These are phyloP conservation scores for Pogonocherus hispidulus DNA, from an alignment of 2,888 invertebrate genomes.

Conservation along the genomic window DNA sequence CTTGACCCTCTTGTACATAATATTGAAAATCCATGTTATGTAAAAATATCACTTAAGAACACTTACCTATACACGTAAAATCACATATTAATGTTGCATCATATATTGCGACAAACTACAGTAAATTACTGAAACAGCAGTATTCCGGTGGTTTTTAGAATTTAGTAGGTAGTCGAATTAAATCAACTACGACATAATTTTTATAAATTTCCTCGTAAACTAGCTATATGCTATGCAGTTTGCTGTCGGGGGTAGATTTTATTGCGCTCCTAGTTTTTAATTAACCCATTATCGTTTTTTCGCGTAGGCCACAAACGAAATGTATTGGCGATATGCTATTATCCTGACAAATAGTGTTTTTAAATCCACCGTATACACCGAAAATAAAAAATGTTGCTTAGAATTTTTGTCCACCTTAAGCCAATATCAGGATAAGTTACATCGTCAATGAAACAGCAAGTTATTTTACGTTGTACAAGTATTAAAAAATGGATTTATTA, in stretches of 20 bases:
- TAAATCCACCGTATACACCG: no score
- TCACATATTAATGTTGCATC: not conserved
- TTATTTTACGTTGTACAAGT: no score
- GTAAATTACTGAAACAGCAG: not conserved
- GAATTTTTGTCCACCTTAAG: no score
- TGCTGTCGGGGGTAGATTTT: not conserved
- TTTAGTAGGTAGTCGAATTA: not conserved
- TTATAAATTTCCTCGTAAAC: not conserved
- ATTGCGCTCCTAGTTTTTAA: not conserved
- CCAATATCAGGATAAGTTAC: no score
- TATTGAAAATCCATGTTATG: not conserved
- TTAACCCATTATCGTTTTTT: not conserved
- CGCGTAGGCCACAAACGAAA: not conserved
- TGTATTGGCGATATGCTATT: not conserved
- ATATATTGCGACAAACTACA: not conserved
- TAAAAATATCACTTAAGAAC: no score
- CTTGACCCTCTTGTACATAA: not conserved
- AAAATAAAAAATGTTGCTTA: no score
- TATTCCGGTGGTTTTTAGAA: not conserved
- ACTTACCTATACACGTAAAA: no score
- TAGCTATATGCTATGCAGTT: not conserved
- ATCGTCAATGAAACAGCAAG: no score
- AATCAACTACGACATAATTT: constrained; percentile 6
- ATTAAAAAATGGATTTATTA: no score
- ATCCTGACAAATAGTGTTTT: no score